Conservation (phyloP, 2,888 invertebrate species). For the Drosophila fungiperda region DNA sequence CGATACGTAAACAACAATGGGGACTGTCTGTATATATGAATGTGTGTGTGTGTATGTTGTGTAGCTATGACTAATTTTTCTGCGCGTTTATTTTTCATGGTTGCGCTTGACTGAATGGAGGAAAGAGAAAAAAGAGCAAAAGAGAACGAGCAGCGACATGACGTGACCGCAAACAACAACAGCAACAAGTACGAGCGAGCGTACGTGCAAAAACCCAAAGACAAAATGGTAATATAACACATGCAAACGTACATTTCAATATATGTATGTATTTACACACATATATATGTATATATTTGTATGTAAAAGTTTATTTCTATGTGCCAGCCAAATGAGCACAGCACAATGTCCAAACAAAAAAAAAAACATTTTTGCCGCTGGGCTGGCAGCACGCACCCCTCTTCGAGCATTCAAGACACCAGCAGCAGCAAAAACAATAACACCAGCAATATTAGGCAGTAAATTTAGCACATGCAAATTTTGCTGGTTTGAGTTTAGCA, state of each 20-base stretch:
- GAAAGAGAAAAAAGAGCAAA: conserved; percentile 7
- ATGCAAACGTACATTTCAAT: conserved; percentile 5
- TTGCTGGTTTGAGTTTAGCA: conserved; percentile 39
- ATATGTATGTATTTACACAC: not conserved
- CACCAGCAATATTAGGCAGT: conserved; percentile 36
- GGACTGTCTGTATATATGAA: conserved; percentile 4
- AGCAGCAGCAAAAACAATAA: conserved; percentile 33
- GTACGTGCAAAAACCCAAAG: conserved; percentile 72
- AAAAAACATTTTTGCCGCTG: conserved; percentile 28
- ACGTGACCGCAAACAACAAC: conserved; percentile 78
- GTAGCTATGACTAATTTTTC: conserved; percentile 63
- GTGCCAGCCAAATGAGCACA: conserved; percentile 54
- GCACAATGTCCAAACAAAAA: conserved; percentile 36
- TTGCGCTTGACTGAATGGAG: conserved; percentile 49
- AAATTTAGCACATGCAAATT: conserved; percentile 77
- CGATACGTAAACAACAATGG: conserved; percentile 48
- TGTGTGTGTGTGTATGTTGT: conserved; percentile 9
- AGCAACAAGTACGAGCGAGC: conserved; percentile 75
- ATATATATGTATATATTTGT: not conserved
- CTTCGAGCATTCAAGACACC: conserved; percentile 31
- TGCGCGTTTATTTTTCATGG: conserved; percentile 49
- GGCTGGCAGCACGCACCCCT: conserved; percentile 4
- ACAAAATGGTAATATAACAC: conserved; percentile 58
- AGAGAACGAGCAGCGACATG: conserved; percentile 43
- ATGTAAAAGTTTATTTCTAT: conserved; percentile 9